Conservation (phyloP, 2,797 vertebrate genomes). For the Limosa lapponica region DNA sequence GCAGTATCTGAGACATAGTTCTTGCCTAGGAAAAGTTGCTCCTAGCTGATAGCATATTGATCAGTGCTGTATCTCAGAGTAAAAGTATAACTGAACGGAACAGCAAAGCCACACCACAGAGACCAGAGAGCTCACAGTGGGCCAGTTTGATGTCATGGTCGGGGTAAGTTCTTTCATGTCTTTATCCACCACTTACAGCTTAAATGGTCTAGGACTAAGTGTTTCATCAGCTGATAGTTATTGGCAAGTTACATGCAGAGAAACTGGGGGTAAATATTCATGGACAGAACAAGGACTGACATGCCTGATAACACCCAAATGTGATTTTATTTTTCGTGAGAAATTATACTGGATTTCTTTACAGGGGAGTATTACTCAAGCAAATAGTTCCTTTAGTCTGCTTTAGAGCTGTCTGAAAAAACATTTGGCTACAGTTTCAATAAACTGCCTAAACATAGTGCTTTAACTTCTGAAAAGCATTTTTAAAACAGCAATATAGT, state of each 20-base stretch:
- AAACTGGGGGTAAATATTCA: not conserved
- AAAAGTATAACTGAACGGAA: not conserved
- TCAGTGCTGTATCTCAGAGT: not conserved
- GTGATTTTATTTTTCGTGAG: not conserved
- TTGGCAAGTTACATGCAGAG: not conserved
- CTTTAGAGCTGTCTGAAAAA: not conserved
- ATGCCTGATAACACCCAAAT: not conserved
- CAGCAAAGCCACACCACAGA: not conserved
- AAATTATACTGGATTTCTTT: not conserved
- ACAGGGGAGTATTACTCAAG: not conserved
- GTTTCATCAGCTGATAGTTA: not conserved
- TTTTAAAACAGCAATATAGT: not conserved
- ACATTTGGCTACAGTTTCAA: not conserved
- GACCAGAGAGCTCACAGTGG: not conserved
- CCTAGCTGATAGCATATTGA: not conserved
- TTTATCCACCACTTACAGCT: not conserved
- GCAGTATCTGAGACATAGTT: not conserved
- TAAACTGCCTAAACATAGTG: not conserved
- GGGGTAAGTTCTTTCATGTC: not conserved
- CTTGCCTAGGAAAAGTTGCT: not conserved
- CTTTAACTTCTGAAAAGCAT: conserved; percentile 20
- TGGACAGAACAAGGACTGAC: not conserved
- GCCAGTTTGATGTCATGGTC: not conserved
- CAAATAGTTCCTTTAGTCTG: not conserved
- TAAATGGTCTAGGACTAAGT: not conserved